Evolutionary conservation across 2,113 vertebrate genomes (phyloP).

Genomic region (Eira barbara): DNA sequence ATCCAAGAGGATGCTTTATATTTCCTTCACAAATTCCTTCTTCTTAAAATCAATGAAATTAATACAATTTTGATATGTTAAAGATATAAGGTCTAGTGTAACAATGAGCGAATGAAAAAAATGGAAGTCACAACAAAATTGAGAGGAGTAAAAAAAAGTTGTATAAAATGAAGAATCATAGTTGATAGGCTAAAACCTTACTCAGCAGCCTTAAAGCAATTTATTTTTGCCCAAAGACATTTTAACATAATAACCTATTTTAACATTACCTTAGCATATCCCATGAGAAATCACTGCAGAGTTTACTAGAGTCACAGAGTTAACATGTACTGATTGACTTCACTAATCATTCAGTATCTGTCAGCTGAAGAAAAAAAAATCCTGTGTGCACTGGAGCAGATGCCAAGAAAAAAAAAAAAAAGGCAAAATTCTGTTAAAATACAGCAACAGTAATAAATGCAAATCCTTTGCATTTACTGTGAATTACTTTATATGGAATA

Average conservation of each 20-base stretch:
- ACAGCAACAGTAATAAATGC: not conserved
- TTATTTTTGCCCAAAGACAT: constrained; percentile 52
- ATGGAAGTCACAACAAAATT: not conserved
- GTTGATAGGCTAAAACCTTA: not conserved
- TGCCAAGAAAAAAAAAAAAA: not conserved
- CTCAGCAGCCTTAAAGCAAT: constrained; percentile 26
- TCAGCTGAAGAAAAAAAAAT: not conserved
- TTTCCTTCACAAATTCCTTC: not conserved
- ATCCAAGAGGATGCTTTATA: not conserved
- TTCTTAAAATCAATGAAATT: not conserved
- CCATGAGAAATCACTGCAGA: not conserved
- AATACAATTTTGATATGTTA: not conserved
- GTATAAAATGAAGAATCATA: not conserved
- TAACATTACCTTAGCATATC: constrained; percentile 4
- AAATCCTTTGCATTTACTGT: not conserved
- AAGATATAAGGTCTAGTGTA: not conserved
- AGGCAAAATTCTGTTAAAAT: not conserved
- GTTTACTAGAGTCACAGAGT: not conserved
- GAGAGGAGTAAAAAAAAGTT: not conserved
- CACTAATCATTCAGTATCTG: not conserved
- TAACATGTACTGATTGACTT: not conserved
- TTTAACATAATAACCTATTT: constrained; percentile 47
- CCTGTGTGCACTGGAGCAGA: not conserved
- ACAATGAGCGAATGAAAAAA: not conserved
- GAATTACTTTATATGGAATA: not conserved